These are phyloP conservation scores for Ispidina picta DNA, from an alignment of 2,797 vertebrate genomes.

Conservation along the genomic window DNA sequence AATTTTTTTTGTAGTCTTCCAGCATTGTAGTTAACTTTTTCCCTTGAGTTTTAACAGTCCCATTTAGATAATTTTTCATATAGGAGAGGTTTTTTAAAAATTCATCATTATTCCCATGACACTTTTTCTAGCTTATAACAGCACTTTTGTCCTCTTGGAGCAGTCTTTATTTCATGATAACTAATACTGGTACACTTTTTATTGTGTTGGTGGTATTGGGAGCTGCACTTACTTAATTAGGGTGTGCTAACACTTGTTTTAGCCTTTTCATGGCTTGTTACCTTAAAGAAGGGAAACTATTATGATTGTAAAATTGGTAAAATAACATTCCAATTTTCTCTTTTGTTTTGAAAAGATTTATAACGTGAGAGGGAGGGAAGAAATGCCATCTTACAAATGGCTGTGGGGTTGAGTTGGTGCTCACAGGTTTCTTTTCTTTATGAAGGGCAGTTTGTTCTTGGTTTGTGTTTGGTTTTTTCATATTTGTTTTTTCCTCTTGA, in stretches of 20 bases:
- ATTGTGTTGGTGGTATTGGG: neutral
- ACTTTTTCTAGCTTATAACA: neutral
- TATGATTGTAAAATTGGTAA: neutral
- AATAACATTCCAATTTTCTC: neutral
- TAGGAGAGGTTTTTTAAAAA: neutral
- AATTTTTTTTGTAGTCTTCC: neutral
- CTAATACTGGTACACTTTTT: neutral
- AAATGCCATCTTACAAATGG: neutral
- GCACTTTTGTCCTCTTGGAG: neutral
- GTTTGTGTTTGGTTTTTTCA: neutral
- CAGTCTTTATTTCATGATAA: neutral
- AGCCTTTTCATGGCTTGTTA: neutral
- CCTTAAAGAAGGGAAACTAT: neutral
- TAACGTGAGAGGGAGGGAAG: neutral
- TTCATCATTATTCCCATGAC: neutral
- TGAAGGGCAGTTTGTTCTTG: neutral
- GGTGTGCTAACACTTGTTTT: neutral
- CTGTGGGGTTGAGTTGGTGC: neutral
- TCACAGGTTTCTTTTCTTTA: neutral
- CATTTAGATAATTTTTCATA: neutral
- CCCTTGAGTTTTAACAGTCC: neutral
- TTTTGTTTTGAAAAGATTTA: neutral
- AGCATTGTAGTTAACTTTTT: neutral
- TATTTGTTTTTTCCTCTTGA: neutral
- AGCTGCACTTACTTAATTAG: neutral